Evolutionary conservation across 2,113 vertebrate species (phyloP), one percentile per base, ranked within the genome.

Genomic region (Poecilia latipinna): DNA sequence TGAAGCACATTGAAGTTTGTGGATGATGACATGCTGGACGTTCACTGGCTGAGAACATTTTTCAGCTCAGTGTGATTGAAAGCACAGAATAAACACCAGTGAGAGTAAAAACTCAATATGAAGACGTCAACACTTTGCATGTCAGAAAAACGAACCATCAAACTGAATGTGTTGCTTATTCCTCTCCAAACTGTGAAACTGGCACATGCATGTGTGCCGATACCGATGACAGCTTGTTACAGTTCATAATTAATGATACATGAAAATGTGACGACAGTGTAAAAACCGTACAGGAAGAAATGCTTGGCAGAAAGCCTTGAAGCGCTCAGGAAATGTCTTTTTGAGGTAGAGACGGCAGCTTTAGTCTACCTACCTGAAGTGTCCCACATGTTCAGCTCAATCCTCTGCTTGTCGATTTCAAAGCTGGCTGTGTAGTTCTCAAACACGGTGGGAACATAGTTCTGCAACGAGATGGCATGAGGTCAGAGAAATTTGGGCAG

Each of bases 361-460:
- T 24, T 57, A n/a, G 51, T 57, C 10, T 13, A 75, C 80, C 82
- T 86, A 98, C 97, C 97, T 94, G 97, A 98, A 54, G 97, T 98
- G 89, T 98, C 97, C 97, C 97, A 98, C 96, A 98, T 97, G 94
- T 96, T 97, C 89, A 98, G 95, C 90, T 98, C 97, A 67, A 96
- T 98, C 92, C 97, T 94, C 92, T 97, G 96, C 86, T 97, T 96
- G 78, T 97, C 96, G 70, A 97, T 96, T 93, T 97, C 96, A 51
- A 97, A 97, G 87, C 96, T 97, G 39, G 96, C 96, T 0, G 96
- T 97, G 93, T 97, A 97, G 84, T 97, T 97, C 92, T 97, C 96
- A 70, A 97, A 97, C 78, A 97, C 96, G 1, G 96, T 97, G 83
- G 96, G 91, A 37, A 93, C 91, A 17, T 95, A 95, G 62, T 90